A percentile compares a stretch with the other conserved stretches of the same genome.
Conservation (phyloP, 2,113 vertebrate genomes). For the Lasiurus borealis region DNA sequence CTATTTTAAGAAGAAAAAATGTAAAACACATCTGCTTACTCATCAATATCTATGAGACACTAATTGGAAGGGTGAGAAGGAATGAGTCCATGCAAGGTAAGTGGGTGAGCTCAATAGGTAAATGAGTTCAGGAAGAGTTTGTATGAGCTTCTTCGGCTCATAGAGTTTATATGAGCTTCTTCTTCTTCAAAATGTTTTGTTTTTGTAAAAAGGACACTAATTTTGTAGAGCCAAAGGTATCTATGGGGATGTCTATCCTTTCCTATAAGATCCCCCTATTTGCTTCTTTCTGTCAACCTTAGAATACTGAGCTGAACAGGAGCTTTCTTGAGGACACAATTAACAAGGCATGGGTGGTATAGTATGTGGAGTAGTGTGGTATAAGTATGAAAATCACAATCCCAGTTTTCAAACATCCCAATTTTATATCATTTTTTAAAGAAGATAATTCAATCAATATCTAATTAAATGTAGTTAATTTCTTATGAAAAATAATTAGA, state of each 20-base stretch:
- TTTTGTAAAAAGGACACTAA: neutral
- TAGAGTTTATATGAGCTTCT: no score
- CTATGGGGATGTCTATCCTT: neutral
- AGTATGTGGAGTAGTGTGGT: neutral
- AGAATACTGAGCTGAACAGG: neutral
- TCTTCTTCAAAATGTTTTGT: neutral
- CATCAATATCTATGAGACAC: neutral
- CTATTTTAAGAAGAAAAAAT: neutral
- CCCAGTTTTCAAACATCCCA: neutral
- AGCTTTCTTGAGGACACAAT: neutral
- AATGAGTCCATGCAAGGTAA: neutral
- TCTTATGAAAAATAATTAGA: constrained; percentile 27
- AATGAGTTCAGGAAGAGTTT: neutral
- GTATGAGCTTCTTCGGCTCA: no score
- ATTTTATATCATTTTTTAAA: neutral
- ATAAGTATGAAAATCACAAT: neutral
- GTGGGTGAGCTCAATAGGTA: neutral
- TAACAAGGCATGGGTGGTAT: neutral
- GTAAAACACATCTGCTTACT: neutral
- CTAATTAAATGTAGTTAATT: neutral
- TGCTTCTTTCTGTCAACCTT: neutral
- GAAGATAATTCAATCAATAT: neutral
- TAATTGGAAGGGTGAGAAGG: neutral
- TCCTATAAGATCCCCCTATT: neutral
- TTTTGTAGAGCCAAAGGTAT: neutral